Evolutionary conservation across 2,888 invertebrate species (phyloP).

Genomic region (Caenorhabditis angaria): DNA sequence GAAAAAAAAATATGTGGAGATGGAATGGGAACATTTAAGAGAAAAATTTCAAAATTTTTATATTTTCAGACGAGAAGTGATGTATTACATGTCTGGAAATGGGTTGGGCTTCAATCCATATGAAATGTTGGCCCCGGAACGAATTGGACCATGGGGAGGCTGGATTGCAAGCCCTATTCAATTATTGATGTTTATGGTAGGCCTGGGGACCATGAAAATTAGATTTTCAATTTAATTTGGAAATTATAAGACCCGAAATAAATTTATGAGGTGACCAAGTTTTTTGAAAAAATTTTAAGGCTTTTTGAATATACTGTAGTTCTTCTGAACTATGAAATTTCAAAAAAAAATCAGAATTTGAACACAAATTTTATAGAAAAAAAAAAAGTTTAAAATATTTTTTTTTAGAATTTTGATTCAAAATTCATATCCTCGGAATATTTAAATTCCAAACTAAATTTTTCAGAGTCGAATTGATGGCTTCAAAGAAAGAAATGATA

Average conservation of each 20-base stretch:
- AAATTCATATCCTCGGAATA: too few species aligned
- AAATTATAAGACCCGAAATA: too few species aligned
- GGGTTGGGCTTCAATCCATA: slow-evolving; percentile 70
- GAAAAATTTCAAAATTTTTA: slow-evolving; percentile 1
- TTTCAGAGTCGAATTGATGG: slow-evolving; percentile 64
- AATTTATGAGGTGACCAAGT: too few species aligned
- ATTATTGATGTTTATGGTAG: slow-evolving; percentile 63
- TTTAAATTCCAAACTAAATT: neutral
- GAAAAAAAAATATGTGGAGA: neutral
- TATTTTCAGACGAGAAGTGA: slow-evolving; percentile 63
- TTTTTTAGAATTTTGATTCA: too few species aligned
- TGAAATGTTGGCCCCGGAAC: slow-evolving; percentile 67
- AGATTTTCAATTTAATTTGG: neutral
- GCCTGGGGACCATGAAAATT: too few species aligned
- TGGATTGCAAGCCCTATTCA: slow-evolving; percentile 72
- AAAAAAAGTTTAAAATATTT: too few species aligned
- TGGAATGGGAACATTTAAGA: neutral
- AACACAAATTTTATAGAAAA: too few species aligned
- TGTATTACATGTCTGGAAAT: slow-evolving; percentile 71
- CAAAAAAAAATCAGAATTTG: neutral
- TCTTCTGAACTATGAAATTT: too few species aligned
- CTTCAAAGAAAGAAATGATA: slow-evolving; percentile 54
- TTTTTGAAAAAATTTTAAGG: too few species aligned
- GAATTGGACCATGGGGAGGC: slow-evolving; percentile 72
- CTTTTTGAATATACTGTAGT: too few species aligned